Conservation (phyloP, 2,888 invertebrate species). For the Drosophila macrospina region DNA sequence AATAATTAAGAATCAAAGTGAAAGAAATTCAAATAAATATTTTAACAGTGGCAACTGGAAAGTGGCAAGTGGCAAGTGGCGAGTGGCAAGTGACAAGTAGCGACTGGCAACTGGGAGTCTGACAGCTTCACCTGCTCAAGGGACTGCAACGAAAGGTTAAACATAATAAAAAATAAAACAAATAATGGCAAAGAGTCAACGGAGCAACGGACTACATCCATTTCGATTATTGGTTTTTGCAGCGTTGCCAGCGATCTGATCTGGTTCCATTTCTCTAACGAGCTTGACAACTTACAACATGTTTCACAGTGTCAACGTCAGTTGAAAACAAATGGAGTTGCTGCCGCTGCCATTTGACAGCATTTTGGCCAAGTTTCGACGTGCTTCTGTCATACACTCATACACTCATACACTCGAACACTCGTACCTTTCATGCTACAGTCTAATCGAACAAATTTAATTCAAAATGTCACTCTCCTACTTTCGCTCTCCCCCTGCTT, state of each 20-base stretch:
- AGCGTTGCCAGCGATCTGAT: conserved; percentile 25
- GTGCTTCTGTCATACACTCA: not conserved
- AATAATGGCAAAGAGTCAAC: not conserved
- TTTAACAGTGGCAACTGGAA: not conserved
- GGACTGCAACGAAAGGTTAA: not conserved
- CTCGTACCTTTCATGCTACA: not conserved
- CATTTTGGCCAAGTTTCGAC: conserved; percentile 19
- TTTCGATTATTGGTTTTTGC: conserved; percentile 32
- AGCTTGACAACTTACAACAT: conserved; percentile 48
- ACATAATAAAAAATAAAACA: not conserved
- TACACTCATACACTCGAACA: not conserved
- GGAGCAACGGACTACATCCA: conserved; percentile 18
- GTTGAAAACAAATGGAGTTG: conserved; percentile 38
- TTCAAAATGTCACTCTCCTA: not conserved
- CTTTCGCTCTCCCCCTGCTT: not conserved
- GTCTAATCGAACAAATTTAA: conserved; percentile 6
- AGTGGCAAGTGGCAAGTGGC: not conserved
- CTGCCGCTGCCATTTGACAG: conserved; percentile 30
- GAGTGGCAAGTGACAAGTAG: not conserved
- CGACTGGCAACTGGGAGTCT: not conserved
- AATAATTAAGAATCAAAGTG: conserved; percentile 1
- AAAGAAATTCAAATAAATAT: not conserved
- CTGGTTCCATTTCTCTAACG: conserved; percentile 43
- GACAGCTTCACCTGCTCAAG: conserved; percentile 1
- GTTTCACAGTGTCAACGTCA: conserved; percentile 41